Conservation (phyloP, 2,888 invertebrate genomes). For the Scaptomyza parva region DNA sequence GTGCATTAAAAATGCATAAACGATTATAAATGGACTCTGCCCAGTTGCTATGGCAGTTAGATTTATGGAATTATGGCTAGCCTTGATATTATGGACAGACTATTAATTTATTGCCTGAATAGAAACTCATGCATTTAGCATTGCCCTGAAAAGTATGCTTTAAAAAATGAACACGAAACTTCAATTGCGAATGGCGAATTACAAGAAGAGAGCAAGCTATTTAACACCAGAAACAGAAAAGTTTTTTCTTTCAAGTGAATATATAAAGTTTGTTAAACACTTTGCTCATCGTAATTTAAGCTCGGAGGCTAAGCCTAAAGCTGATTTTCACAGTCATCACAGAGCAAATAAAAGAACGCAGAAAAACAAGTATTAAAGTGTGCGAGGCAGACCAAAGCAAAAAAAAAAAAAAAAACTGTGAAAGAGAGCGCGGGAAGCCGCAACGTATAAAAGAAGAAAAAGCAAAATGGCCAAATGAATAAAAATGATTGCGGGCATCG, state of each 20-base stretch:
- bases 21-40: constrained; percentile 28
- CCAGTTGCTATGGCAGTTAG: neutral
- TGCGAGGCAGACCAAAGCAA: constrained; percentile 17
- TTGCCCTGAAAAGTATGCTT: constrained; percentile 29
- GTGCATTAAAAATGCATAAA: constrained; percentile 36
- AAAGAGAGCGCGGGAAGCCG: constrained; percentile 4
- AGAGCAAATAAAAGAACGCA: constrained; percentile 25
- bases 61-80: constrained; percentile 8
- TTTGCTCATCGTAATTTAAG: constrained; percentile 13
- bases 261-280: constrained; percentile 11
- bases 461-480: constrained; percentile 59
- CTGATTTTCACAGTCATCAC: constrained; percentile 21
- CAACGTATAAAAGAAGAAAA: neutral
- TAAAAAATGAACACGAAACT: neutral
- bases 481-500: constrained; percentile 61
- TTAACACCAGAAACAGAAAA: constrained; percentile 3
- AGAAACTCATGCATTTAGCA: neutral
- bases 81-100: constrained; percentile 12
- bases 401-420: neutral
- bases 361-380: constrained; percentile 36
- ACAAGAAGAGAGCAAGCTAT: too few species aligned
- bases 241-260: neutral
- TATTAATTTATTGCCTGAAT: neutral
- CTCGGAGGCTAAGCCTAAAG: constrained; percentile 38
- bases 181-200: neutral